These are phyloP conservation scores for Alloscopus bannaensis DNA, from an alignment of 2,888 invertebrate species.

Conservation along the genomic window DNA sequence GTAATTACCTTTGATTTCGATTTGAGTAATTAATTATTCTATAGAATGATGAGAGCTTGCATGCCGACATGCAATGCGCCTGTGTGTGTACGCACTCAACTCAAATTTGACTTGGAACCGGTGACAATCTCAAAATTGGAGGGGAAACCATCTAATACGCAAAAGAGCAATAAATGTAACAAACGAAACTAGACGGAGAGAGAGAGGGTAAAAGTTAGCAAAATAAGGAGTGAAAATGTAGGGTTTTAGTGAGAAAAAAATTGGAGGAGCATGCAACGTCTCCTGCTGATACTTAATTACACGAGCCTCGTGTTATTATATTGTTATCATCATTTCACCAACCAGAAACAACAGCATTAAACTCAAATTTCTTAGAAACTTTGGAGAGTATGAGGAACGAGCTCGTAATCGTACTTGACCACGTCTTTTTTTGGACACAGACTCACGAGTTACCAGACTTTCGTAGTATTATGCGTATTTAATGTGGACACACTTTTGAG, in stretches of 20 bases:
- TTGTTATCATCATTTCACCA: slow-evolving; percentile 57
- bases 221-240: slow-evolving; percentile 9
- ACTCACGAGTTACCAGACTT: too few relatives aligned
- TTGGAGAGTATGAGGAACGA: slow-evolving; percentile 8
- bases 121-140: too few relatives aligned
- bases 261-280: slow-evolving; percentile 69
- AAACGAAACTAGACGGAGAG: too few relatives aligned
- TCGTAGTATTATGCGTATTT: too few relatives aligned
- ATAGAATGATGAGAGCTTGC: too few relatives aligned
- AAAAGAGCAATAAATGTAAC: too few relatives aligned
- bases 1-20: slow-evolving; percentile 3
- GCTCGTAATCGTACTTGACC: not conserved
- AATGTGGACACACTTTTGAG: too few relatives aligned
- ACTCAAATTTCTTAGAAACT: too few relatives aligned
- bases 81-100: too few relatives aligned
- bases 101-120: too few relatives aligned
- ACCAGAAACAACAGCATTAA: slow-evolving; percentile 3
- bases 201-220: not conserved
- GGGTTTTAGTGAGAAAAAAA: not conserved
- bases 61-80: too few relatives aligned
- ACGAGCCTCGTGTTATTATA: slow-evolving; percentile 67
- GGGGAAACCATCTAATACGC: too few relatives aligned
- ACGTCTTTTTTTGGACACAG: not conserved
- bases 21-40: not conserved
- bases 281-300: slow-evolving; percentile 73